Conservation (phyloP, 92 coral and sea anemone genomes). For the Paramuricea clavata region DNA sequence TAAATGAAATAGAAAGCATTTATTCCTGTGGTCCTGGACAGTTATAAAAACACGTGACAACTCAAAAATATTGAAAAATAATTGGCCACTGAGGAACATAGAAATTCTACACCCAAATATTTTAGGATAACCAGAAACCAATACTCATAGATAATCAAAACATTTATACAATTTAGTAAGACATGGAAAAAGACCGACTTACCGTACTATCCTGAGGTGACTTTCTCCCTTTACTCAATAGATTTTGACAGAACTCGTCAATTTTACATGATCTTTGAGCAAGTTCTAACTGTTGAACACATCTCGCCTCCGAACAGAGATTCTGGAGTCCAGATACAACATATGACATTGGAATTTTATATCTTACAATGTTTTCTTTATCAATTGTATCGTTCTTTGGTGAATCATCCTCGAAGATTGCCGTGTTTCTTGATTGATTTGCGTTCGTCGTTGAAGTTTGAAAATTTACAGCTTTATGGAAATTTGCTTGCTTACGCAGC, state of each 20-base stretch:
- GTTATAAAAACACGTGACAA: too few species aligned
- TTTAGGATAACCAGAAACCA: too few species aligned
- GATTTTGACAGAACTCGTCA: neutral
- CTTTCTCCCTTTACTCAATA: neutral
- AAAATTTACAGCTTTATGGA: neutral
- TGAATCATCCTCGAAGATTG: neutral
- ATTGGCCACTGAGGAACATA: too few species aligned
- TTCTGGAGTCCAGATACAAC: constrained; percentile 2
- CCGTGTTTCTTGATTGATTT: neutral
- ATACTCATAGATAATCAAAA: too few species aligned
- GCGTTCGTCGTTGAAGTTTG: neutral
- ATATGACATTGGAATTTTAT: constrained; percentile 5
- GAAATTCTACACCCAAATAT: too few species aligned
- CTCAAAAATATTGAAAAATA: too few species aligned
- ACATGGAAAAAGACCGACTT: neutral
- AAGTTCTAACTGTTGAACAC: neutral
- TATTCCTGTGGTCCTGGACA: too few species aligned
- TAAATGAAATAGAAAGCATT: too few species aligned
- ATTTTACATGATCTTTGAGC: neutral
- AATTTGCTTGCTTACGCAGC: neutral
- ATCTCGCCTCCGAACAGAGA: constrained; percentile 13
- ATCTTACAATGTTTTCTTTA: neutral
- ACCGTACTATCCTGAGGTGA: neutral
- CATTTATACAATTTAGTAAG: neutral
- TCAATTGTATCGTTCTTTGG: neutral